A percentile compares a stretch with the other conserved stretches of the same genome.
Conservation (phyloP, 2,113 vertebrate genomes). For the Tenebrosternarchus preto region DNA sequence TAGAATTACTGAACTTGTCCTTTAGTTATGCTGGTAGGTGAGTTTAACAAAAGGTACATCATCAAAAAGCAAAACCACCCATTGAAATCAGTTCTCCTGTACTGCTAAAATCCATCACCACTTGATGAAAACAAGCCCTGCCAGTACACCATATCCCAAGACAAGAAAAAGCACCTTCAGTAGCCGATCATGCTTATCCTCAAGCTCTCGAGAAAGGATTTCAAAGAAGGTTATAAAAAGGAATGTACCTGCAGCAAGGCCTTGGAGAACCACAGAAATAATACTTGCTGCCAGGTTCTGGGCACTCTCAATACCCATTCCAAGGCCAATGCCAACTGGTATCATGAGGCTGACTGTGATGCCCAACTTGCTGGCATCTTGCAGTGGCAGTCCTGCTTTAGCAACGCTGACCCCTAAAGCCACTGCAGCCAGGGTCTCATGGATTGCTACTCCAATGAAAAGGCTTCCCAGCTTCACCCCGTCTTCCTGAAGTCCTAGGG, state of each 20-base stretch:
- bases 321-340: conserved; percentile 80
- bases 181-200: conserved; percentile 84
- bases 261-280: conserved; percentile 83
- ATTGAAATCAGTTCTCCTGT: neutral
- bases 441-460: conserved; percentile 86
- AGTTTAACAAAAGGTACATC: neutral
- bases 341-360: conserved; percentile 84
- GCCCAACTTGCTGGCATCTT: conserved; percentile 81
- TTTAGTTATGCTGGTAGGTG: conserved; percentile 18
- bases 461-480: conserved; percentile 75
- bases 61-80: neutral
- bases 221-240: conserved; percentile 92
- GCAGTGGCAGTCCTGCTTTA: conserved; percentile 72
- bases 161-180: conserved; percentile 90
- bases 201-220: conserved; percentile 86
- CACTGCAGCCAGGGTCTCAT: conserved; percentile 85
- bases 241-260: conserved; percentile 86
- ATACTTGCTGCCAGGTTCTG: conserved; percentile 72
- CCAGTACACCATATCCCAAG: conserved; percentile 81
- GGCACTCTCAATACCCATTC: conserved; percentile 83
- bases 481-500: conserved; percentile 89
- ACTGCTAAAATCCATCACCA: conserved; percentile 73
- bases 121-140: conserved; percentile 82
- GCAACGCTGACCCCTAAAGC: conserved; percentile 87
- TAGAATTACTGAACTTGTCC: neutral